A percentile compares a stretch with the other conserved stretches of the same genome.
Conservation (phyloP, 2,797 vertebrate species). For the Spinibarbus caldwelli region DNA sequence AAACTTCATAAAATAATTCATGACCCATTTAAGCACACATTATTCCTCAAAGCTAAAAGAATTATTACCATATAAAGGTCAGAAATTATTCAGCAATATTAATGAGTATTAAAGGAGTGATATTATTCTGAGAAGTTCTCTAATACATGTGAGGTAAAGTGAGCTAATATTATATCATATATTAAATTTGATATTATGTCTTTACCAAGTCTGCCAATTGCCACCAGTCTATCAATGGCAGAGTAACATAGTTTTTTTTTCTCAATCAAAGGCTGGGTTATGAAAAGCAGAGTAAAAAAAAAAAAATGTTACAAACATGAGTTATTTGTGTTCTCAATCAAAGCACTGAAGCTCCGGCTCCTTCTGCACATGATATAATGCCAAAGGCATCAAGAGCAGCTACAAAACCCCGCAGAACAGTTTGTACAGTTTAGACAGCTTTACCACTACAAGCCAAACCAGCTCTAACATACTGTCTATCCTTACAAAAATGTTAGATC, state of each 20-base stretch:
- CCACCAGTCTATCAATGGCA: not conserved
- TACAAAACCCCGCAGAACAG: slow-evolving; percentile 18
- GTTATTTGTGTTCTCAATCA: slow-evolving; percentile 27
- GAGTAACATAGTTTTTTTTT: not conserved
- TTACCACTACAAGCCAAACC: slow-evolving; percentile 13
- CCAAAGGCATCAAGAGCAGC: slow-evolving; percentile 36
- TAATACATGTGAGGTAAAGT: not conserved
- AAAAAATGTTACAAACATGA: not conserved
- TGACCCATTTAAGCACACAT: slow-evolving; percentile 27
- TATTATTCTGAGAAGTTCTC: not conserved
- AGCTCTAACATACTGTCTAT: slow-evolving; percentile 28
- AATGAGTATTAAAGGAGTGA: slow-evolving; percentile 13
- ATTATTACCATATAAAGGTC: slow-evolving; percentile 16
- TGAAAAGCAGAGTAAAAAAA: not conserved
- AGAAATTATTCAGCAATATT: slow-evolving; percentile 30
- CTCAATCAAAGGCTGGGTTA: not conserved
- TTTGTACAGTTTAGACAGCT: slow-evolving; percentile 37
- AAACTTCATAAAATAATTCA: slow-evolving; percentile 29
- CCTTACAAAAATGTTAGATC: slow-evolving; percentile 37
- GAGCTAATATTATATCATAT: not conserved
- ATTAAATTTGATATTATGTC: not conserved
- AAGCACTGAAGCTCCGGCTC: not conserved
- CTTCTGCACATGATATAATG: slow-evolving; percentile 38
- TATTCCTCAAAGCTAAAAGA: slow-evolving; percentile 8
- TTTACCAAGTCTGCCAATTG: not conserved